phyloP scores from a whole-genome alignment of 2,888 invertebrate species.

The Tiphia femorata region DNA sequence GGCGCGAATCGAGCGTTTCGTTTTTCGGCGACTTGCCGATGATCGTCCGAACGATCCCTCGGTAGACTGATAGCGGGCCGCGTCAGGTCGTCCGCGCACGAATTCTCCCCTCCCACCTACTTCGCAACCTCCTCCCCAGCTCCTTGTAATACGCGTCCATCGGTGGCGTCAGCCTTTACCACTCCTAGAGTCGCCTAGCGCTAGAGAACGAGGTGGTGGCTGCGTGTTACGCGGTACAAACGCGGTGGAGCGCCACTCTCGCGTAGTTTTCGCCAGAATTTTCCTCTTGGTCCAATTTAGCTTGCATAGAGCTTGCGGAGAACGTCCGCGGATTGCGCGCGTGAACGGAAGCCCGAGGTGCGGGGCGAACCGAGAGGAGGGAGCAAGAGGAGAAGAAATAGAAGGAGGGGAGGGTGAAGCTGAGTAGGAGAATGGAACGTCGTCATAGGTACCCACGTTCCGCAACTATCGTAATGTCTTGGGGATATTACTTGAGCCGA shows the following conservation, averaged over 20 bases:
- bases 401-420: constrained; percentile 2
- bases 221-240: no score
- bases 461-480: constrained; percentile 22
- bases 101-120: constrained; percentile 52
- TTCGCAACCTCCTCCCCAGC: constrained; percentile 28
- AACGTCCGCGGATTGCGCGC: not conserved
- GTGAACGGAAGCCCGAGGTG: no score
- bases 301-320: not conserved
- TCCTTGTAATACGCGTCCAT: constrained; percentile 13
- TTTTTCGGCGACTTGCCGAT: constrained; percentile 39
- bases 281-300: constrained; percentile 39
- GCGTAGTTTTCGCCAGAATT: constrained; percentile 41
- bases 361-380: constrained; percentile 1
- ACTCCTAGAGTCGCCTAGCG: constrained; percentile 2
- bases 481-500: constrained; percentile 24
- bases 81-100: constrained; percentile 41
- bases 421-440: constrained; percentile 12
- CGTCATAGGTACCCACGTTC: not conserved
- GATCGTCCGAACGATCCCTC: constrained; percentile 53
- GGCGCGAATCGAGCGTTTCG: constrained; percentile 9
- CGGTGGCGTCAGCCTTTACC: not conserved
- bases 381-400: constrained; percentile 7
- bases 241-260: constrained; percentile 37
- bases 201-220: constrained; percentile 3
- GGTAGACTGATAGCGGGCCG: constrained; percentile 51